Base-by-base conservation (phyloP, 2,113 vertebrate genomes). In the Crotalus horridus region DNA sequence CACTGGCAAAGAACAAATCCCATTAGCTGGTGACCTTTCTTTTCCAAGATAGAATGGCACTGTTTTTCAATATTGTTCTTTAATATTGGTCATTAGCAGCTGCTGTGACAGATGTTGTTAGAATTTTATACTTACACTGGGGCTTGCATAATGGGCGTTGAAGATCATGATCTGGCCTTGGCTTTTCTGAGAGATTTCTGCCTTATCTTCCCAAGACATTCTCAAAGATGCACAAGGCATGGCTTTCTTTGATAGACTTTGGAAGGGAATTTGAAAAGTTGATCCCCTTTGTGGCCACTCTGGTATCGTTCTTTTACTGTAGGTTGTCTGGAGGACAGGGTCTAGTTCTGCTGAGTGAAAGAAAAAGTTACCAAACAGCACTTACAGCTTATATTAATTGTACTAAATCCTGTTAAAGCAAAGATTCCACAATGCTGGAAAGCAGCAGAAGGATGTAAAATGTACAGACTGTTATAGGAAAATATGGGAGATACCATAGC, bases 11-110 rank as follows among this genome's bases (percentile, higher is more conserved):
- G 24, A 53, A 94, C 26, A 88, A 90, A 56, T 89, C 33, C 23
- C 53, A 94, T 91, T 93, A 93, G 64, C 29, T 43, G 43, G n/a
- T 91, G 90, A 90, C 6, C 17, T 87, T 95, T 93, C 53, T 89
- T 29, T 17, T 93, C 12, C 43, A 88, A 3, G 74, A 23, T 13
- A 93, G 89, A 94, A 94, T 54, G 85, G 74, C 90, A 93, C 48
- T 55, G 23, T 2, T 91, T 1, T 56, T 15, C 64, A 51, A 43
- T 87, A 55, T 0, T 17, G 85, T 2, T 15, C 88, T 39, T 39
- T 39, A 39, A 39, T 39, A 39, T 39, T 39, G 92, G 54, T 92
- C 93, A 33, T 69, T 94, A 92, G 10, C 0, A 61, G 0, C 43
- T 91, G 13, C 0, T 87, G 1, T 46, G 89, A 89, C 12, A 95